Percentiles rank a stretch among this genome's conserved stretches.
Conservation (phyloP, 1,140 invertebrate species). For the Brachionus asplanchnoidis region DNA sequence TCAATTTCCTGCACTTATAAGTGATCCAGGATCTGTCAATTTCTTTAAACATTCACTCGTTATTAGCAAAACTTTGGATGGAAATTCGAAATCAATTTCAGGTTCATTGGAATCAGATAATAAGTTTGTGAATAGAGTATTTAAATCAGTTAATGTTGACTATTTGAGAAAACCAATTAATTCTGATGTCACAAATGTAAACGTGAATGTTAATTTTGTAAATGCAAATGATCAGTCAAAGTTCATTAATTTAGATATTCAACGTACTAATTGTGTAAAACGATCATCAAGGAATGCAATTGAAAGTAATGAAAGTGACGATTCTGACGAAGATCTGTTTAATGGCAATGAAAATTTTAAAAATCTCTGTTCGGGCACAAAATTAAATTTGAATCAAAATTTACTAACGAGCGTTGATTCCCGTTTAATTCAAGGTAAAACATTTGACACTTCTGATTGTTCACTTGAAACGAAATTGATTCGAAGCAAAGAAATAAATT, state of each 20-base stretch:
- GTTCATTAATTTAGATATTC: neutral
- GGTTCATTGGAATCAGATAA: neutral
- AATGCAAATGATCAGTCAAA: neutral
- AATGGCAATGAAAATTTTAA: neutral
- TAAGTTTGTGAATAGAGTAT: neutral
- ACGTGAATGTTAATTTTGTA: neutral
- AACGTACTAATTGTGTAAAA: neutral
- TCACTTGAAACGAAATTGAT: neutral
- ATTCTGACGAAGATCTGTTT: neutral
- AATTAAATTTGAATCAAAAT: slow-evolving; percentile 18
- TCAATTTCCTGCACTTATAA: neutral
- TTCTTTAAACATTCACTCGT: neutral
- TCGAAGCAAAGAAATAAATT: neutral
- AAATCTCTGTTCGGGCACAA: neutral
- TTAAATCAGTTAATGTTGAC: neutral
- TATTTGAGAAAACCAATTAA: slow-evolving; percentile 3
- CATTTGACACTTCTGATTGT: neutral
- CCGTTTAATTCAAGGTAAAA: neutral
- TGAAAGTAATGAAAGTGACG: neutral
- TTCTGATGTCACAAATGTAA: neutral
- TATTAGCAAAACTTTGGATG: neutral
- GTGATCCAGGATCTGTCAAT: neutral
- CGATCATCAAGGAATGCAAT: neutral
- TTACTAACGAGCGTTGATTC: neutral
- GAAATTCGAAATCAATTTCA: neutral